Percentiles rank a stretch among this genome's conserved stretches.
These are phyloP conservation scores for Dendrocincla tyrannina DNA, from an alignment of 2,797 vertebrate species.

Conservation along the genomic window DNA sequence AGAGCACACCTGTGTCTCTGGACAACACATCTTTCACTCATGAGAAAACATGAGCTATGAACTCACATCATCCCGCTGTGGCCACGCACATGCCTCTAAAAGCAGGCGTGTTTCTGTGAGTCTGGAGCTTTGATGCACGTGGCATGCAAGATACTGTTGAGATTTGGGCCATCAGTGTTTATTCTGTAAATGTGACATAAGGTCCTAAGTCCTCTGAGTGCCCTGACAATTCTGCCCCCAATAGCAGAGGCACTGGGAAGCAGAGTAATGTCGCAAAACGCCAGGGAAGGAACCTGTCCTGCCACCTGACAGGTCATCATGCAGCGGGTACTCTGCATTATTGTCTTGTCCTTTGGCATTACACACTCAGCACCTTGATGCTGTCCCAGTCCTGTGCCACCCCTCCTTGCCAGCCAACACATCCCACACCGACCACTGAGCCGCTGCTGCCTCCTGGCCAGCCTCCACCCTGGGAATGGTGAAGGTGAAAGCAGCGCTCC, in stretches of 20 bases:
- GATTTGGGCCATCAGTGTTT: background rate
- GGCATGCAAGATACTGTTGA: background rate
- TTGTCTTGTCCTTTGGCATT: background rate
- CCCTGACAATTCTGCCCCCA: background rate
- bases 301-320: background rate
- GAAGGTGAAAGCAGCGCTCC: background rate
- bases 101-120: background rate
- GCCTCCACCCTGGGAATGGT: background rate
- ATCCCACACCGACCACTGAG: background rate
- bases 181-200: background rate
- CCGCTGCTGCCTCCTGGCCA: background rate
- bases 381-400: background rate
- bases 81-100: background rate
- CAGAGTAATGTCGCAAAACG: accelerated
- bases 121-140: background rate
- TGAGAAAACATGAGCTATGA: background rate
- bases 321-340: background rate
- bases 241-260: background rate
- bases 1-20: background rate
- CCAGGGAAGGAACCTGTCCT: background rate
- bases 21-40: background rate
- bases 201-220: background rate
- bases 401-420: background rate
- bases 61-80: background rate
- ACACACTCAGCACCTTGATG: background rate